phyloP scores from a whole-genome alignment of 2,888 invertebrate species.

The Iselma pallidipennis region DNA sequence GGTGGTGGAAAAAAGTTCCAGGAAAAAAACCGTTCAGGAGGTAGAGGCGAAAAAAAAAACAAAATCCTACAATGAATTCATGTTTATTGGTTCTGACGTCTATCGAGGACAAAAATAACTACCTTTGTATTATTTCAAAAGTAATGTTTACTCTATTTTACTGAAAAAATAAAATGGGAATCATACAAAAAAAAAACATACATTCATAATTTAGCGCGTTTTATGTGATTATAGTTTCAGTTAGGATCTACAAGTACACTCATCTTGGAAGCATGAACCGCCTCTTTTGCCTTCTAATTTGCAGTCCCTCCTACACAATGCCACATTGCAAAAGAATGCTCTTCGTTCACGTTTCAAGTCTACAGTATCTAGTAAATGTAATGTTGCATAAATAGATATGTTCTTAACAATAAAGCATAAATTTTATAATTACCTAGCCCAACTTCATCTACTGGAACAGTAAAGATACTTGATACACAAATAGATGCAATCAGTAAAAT shows the following conservation, averaged over 20 bases:
- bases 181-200: too few relatives aligned
- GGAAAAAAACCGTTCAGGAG: too few relatives aligned
- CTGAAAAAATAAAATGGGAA: neutral
- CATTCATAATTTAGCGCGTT: neutral
- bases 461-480: neutral
- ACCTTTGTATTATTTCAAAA: constrained; percentile 8
- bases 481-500: neutral
- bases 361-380: neutral
- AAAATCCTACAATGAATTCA: neutral
- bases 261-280: neutral
- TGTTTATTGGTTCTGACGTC: constrained; percentile 13
- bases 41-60: too few relatives aligned
- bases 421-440: neutral
- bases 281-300: neutral
- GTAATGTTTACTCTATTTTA: constrained; percentile 1
- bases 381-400: neutral
- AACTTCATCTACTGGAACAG: neutral
- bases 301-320: neutral
- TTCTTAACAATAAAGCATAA: neutral
- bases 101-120: constrained; percentile 17
- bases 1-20: too few relatives aligned
- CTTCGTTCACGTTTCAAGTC: neutral
- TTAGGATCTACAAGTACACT: neutral
- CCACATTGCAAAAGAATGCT: neutral
- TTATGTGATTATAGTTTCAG: too few relatives aligned